These are phyloP conservation scores for Papilio machaon DNA, from an alignment of 1,140 invertebrate genomes.

Conservation along the genomic window DNA sequence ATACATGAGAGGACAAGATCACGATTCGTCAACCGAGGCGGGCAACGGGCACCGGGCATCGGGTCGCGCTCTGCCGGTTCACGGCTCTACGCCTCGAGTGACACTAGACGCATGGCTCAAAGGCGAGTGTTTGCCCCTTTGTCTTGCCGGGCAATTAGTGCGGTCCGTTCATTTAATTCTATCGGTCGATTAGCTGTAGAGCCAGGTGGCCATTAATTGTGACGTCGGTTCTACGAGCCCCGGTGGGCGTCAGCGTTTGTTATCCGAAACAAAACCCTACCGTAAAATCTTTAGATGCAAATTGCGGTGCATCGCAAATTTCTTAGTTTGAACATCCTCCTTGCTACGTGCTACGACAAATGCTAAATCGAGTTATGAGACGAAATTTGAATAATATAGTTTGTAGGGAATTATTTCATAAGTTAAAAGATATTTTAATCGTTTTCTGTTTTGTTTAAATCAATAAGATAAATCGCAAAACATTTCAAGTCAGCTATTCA, in stretches of 20 bases:
- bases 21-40: constrained; percentile 51
- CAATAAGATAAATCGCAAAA: not conserved
- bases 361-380: constrained; percentile 34
- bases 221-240: constrained; percentile 62
- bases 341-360: constrained; percentile 37
- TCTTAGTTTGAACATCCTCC: constrained; percentile 24
- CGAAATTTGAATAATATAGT: constrained; percentile 35
- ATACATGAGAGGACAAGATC: constrained; percentile 41
- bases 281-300: constrained; percentile 3
- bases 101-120: constrained; percentile 75
- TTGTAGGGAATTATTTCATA: constrained; percentile 24
- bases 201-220: constrained; percentile 76
- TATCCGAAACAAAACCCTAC: not conserved
- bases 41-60: constrained; percentile 34
- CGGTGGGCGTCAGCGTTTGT: constrained; percentile 33
- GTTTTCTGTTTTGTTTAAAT: not conserved
- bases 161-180: constrained; percentile 79
- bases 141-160: constrained; percentile 79
- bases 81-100: constrained; percentile 70
- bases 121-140: constrained; percentile 80
- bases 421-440: not conserved
- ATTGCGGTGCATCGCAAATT: not conserved
- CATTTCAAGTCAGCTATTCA: not conserved
- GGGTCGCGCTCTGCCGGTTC: constrained; percentile 46
- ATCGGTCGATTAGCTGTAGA: constrained; percentile 77